A percentile compares a stretch with the other conserved stretches of the same genome.
Conservation (phyloP, 2,797 vertebrate species). For the Fratercula arctica region DNA sequence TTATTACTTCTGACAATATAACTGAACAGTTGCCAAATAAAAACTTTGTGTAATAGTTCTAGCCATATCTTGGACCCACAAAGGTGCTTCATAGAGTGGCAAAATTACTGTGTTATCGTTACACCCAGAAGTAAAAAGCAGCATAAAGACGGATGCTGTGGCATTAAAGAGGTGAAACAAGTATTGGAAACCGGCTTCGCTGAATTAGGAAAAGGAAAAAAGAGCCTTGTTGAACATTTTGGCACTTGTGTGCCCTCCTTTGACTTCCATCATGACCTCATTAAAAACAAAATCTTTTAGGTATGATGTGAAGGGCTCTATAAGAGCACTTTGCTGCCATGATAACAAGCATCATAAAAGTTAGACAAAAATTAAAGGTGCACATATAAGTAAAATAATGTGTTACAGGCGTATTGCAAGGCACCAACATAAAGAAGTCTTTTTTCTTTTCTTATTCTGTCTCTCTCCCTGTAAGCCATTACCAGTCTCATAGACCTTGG, state of each 20-base stretch:
- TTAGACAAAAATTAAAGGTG: neutral
- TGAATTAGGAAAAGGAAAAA: neutral
- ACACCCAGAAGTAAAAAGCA: neutral
- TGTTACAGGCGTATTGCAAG: neutral
- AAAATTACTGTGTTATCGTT: neutral
- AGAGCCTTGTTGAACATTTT: neutral
- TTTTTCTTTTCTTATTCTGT: neutral
- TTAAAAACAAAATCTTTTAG: neutral
- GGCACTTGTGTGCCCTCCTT: accelerated
- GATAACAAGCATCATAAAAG: neutral
- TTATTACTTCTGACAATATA: neutral
- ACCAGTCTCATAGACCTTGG: neutral
- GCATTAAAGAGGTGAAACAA: neutral
- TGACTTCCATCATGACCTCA: neutral
- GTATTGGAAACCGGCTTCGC: neutral
- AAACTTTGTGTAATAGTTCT: neutral
- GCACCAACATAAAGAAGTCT: neutral
- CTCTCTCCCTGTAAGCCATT: neutral
- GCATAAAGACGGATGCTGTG: neutral
- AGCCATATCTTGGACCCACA: neutral
- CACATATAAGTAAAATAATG: neutral
- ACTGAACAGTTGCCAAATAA: neutral
- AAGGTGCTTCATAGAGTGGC: neutral
- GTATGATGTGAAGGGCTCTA: neutral
- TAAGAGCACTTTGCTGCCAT: neutral